Conservation (phyloP, 2,113 vertebrate genomes). For the Alouatta palliata region DNA sequence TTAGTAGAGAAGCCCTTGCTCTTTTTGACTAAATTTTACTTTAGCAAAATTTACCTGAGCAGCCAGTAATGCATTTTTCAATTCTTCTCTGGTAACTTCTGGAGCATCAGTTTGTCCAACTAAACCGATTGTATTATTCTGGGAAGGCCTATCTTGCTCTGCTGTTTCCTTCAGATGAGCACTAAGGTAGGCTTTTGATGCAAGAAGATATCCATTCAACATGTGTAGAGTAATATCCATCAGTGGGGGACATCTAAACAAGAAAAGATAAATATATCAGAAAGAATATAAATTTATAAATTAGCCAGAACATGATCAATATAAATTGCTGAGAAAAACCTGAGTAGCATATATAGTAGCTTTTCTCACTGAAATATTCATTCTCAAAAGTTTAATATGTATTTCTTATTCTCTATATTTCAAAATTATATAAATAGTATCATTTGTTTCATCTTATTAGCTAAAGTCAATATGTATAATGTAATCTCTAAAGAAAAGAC, state of each 20-base stretch:
- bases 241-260: slow-evolving; percentile 93
- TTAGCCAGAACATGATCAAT: neutral
- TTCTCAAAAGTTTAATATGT: slow-evolving; percentile 6
- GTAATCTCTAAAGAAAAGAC: neutral
- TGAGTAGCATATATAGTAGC: neutral
- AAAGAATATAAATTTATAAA: slow-evolving; percentile 8
- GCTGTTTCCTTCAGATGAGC: slow-evolving; percentile 96
- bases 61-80: slow-evolving; percentile 96
- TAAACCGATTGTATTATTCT: slow-evolving; percentile 89
- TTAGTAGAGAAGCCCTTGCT: neutral
- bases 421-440: neutral
- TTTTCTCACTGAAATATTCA: slow-evolving; percentile 43
- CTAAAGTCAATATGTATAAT: neutral
- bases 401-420: slow-evolving; percentile 14
- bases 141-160: slow-evolving; percentile 92
- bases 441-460: neutral
- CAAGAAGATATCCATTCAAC: slow-evolving; percentile 96
- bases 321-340: slow-evolving; percentile 16
- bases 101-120: slow-evolving; percentile 90
- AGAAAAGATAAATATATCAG: neutral
- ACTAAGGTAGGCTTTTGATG: slow-evolving; percentile 96
- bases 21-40: slow-evolving; percentile 28
- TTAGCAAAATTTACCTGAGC: slow-evolving; percentile 90
- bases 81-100: slow-evolving; percentile 97
- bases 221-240: slow-evolving; percentile 98